Evolutionary conservation across 2,888 invertebrate species (phyloP).

Genomic region (Rapana venosa): DNA sequence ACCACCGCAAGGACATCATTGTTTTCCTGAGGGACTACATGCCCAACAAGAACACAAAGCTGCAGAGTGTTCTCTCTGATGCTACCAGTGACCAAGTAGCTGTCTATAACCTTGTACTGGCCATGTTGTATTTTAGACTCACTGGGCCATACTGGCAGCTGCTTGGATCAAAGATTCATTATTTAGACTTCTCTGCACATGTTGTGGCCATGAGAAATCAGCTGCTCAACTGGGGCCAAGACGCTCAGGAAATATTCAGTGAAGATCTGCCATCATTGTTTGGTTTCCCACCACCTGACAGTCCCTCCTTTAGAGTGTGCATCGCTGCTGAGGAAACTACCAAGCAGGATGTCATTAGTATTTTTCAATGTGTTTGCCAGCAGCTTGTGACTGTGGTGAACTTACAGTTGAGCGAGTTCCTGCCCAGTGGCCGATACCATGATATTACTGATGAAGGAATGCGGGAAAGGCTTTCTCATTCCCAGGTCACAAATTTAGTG

Average conservation of each 20-base stretch:
- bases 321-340: neutral
- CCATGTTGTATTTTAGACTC: neutral
- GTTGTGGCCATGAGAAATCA: neutral
- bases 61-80: neutral
- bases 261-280: neutral
- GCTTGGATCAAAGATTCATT: neutral
- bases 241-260: neutral
- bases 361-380: neutral
- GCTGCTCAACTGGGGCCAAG: neutral
- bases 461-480: neutral
- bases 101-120: neutral
- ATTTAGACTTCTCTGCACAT: neutral
- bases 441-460: neutral
- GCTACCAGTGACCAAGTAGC: neutral
- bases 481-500: neutral
- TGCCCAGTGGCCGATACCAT: neutral
- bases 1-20: conserved; percentile 10
- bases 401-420: neutral
- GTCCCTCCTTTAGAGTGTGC: neutral
- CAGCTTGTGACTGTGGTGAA: neutral
- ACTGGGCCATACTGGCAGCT: neutral
- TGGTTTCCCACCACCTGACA: neutral
- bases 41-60: neutral
- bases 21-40: neutral
- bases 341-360: neutral